Evolutionary conservation across 2,888 invertebrate species (phyloP).

Genomic region (Mechanitis mazaeus): DNA sequence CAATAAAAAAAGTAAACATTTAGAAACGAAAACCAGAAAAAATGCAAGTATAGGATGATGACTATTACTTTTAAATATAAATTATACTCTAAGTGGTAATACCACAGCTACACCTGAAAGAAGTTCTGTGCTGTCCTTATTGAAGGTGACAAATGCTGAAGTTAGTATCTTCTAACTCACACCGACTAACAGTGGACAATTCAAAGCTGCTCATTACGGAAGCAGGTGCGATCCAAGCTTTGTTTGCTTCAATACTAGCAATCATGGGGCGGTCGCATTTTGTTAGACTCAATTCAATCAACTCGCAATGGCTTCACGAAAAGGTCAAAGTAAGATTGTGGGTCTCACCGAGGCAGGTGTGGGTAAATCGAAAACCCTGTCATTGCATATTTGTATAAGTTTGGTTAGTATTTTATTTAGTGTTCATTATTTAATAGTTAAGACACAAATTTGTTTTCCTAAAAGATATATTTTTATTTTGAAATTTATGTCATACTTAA

Average conservation of each 20-base stretch:
- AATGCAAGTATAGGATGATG: too few relatives aligned
- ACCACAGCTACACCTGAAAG: too few relatives aligned
- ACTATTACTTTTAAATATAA: too few relatives aligned
- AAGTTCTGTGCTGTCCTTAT: too few relatives aligned
- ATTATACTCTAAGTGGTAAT: too few relatives aligned
- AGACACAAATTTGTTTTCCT: too few relatives aligned
- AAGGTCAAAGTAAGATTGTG: constrained; percentile 5
- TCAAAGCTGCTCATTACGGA: constrained; percentile 23
- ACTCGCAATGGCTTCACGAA: constrained; percentile 15
- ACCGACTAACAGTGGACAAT: constrained; percentile 8
- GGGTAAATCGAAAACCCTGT: constrained; percentile 3
- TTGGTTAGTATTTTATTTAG: background rate
- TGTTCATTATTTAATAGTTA: background rate
- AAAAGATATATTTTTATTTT: too few relatives aligned
- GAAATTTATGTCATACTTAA: too few relatives aligned
- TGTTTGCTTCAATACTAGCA: constrained; percentile 24
- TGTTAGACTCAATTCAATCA: constrained; percentile 18
- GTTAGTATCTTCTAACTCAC: constrained; percentile 11
- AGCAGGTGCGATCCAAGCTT: constrained; percentile 18
- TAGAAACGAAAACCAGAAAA: too few relatives aligned
- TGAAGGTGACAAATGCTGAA: too few relatives aligned
- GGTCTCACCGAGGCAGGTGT: background rate
- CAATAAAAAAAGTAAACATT: too few relatives aligned
- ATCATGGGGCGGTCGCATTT: constrained; percentile 18
- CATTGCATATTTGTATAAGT: background rate